Base-by-base conservation (phyloP, 2,888 invertebrate species). In the Colostygia pectinataria region DNA sequence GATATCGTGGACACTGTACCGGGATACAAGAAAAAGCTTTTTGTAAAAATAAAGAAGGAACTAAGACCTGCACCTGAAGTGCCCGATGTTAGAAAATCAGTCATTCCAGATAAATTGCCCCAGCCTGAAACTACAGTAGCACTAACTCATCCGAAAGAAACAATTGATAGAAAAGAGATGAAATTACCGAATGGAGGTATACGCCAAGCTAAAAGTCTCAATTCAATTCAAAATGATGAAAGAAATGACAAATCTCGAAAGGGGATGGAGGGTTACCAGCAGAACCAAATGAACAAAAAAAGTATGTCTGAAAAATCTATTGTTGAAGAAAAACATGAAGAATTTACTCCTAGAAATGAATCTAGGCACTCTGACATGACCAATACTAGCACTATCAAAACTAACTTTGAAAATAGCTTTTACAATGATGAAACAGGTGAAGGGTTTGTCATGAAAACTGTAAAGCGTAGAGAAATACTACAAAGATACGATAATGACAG, bases 1-100 rank as follows among this genome's bases (percentile, higher is more conserved):
- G 96, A 96, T 62, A 91, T 96, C 53, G 95, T 96, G 0, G 95
- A 95, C 63, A 93, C 95, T 8, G 91, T 92, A 28, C 88, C 90
- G 9, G 91, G 92, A 57, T 91, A 89, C 53, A 88, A 89, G 57
- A 90, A 90, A 55, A 88, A 83, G 49, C 68, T 89, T n/a, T 86
- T 87, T 65, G 81, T 83, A 47, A 88, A 83, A 68, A 68, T 88
- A 59, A 86, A 85, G 48, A 88, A 90, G 52, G 89, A 88, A 59
- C 63, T 86, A 46, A 72, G 87, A 58, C 82, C 87, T 9, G 87
- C 87, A 2, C 85, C 87, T 4, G 83, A 87, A 49, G 74, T 84
- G 44, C 85, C 90, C 27, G 83, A 83, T 40, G 46, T 68, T 34
- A 76, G 74, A 55, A 85, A 80, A 64, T 67, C 66, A 63, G 54